Base-by-base conservation (phyloP, 1,140 invertebrate species). In the Hypothenemus hampei region DNA sequence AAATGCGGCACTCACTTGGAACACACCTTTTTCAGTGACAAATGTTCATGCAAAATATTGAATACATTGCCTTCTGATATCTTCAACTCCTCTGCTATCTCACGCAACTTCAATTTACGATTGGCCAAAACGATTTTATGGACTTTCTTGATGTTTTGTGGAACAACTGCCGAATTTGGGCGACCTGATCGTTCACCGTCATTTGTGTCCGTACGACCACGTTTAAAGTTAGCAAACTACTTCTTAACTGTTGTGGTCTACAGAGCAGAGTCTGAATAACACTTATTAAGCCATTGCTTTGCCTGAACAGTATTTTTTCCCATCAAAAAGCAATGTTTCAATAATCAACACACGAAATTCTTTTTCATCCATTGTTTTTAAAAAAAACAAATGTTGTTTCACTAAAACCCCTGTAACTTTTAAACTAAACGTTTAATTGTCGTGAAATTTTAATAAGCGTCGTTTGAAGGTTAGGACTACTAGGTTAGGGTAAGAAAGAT, bases 171-270 rank as follows among this genome's bases (percentile, higher is more conserved):
- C 55, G 37, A n/a, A 40, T 52, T 60, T 61, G 59, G 61, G 8
- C 58, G 43, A 40, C 59, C 64, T 21, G 53, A 54, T 36, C 53
- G 57, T 61, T 44, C 55, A 18, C 53, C 57, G 50, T 66, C 54
- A 49, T 61, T 37, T 31, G 60, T 64, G 58, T 50, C 39, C 15
- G 47, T 66, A 61, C 62, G 60, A 50, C 62, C 61, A 18, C 60
- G 60, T 65, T 68, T 61, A 62, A 66, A 65, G 0, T 67, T 60
- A 56, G 55, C 59, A 65, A 39, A 65, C 58, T 64, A 69, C 3
- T 43, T 11, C 29, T 1, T 19, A 60, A 67, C 59, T 0, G 39
- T 64, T 59, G 57, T 4, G 48, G 58, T 62, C 10, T 23, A 44
- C 29, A 59, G 45, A 36, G 57, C 13, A 59, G 57, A 58, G 44